Conservation (phyloP, 92 coral and sea anemone genomes). For the Siderastrea radians region DNA sequence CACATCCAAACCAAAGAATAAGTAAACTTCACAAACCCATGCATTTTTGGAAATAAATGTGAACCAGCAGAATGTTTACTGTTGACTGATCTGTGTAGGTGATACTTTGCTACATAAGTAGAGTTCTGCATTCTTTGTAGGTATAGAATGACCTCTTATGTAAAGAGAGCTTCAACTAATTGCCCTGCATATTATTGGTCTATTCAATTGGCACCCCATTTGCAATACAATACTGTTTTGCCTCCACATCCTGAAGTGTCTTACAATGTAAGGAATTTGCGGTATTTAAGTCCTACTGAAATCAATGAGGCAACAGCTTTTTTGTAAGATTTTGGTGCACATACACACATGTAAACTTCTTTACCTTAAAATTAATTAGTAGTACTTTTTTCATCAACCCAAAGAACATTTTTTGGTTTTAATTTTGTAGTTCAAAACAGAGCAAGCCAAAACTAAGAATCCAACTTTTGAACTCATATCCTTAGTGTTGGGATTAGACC, state of each 20-base stretch:
- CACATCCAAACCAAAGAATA: neutral
- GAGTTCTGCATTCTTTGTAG: conserved; percentile 1
- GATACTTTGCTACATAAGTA: neutral
- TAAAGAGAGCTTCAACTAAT: conserved; percentile 16
- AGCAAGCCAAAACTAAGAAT: neutral
- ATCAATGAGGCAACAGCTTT: neutral
- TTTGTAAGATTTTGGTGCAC: too few species aligned
- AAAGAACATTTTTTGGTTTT: neutral
- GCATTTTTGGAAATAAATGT: neutral
- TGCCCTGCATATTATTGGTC: neutral
- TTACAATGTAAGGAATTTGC: conserved; percentile 10
- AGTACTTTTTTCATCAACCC: too few species aligned
- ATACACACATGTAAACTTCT: neutral
- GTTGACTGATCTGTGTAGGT: neutral
- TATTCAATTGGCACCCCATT: conserved; percentile 33
- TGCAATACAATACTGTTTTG: conserved; percentile 36
- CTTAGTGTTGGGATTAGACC: neutral
- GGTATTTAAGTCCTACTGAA: conserved; percentile 3
- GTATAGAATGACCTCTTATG: conserved; percentile 9
- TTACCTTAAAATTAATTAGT: too few species aligned
- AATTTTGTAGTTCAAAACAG: neutral
- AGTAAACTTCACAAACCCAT: neutral
- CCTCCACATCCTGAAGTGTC: conserved; percentile 6
- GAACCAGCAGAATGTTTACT: neutral
- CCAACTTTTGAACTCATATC: neutral